A percentile compares a stretch with the other conserved stretches of the same genome.
These are phyloP conservation scores for Nettapus auritus DNA, from an alignment of 2,113 vertebrate genomes.

Conservation along the genomic window DNA sequence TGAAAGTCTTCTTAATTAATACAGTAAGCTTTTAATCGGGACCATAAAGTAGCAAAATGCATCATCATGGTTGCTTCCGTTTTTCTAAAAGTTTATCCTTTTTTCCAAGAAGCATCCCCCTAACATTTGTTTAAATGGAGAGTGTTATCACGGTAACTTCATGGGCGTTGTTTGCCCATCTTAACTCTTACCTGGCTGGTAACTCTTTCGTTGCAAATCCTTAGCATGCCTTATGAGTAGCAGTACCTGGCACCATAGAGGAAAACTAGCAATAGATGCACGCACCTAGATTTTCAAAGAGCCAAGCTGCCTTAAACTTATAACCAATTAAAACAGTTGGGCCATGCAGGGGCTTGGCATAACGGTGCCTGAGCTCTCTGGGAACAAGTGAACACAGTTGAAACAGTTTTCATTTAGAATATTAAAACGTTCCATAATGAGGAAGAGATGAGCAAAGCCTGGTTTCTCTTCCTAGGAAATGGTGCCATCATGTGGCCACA, in stretches of 20 bases:
- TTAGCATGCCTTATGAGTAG: neutral
- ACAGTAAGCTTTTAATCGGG: neutral
- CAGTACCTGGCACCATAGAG: neutral
- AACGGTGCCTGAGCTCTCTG: neutral
- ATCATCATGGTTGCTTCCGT: neutral
- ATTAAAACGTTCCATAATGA: neutral
- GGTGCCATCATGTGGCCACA: constrained; percentile 55
- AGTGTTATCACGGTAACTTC: neutral
- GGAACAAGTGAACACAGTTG: rapidly evolving
- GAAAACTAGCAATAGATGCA: neutral
- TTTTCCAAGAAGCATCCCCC: neutral
- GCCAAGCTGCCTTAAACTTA: neutral
- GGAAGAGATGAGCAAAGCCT: neutral
- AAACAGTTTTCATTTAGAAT: neutral
- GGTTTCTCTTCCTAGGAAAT: constrained; percentile 25
- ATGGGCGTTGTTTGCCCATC: neutral
- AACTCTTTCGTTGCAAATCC: neutral
- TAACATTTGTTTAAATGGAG: neutral
- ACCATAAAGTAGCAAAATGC: neutral
- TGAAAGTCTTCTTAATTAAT: neutral
- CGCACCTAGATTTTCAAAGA: neutral
- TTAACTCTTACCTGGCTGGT: neutral
- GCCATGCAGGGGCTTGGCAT: neutral
- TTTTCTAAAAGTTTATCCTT: neutral
- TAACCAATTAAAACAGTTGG: neutral